phyloP scores from a whole-genome alignment of 2,113 vertebrate species.

The Sander vitreus region DNA sequence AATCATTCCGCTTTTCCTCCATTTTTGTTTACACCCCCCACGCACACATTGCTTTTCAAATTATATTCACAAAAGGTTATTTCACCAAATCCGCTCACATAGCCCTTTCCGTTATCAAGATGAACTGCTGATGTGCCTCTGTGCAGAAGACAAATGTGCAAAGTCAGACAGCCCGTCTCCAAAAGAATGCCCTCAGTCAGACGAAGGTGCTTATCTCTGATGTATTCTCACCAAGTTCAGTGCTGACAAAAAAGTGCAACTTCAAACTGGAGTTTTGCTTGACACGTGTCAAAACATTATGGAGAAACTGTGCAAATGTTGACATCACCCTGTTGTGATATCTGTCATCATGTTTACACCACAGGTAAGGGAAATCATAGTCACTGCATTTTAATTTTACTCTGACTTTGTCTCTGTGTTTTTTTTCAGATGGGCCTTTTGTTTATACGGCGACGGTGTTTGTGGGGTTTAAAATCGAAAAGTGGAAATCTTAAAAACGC shows the following conservation, averaged over 20 bases:
- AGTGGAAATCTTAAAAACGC: no score
- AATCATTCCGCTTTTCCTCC: slow-evolving; percentile 5
- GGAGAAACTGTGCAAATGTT: slow-evolving; percentile 10
- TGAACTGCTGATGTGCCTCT: slow-evolving; percentile 75
- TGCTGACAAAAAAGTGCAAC: slow-evolving; percentile 72
- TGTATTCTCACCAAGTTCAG: slow-evolving; percentile 53
- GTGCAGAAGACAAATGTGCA: slow-evolving; percentile 74
- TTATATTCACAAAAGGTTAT: slow-evolving; percentile 77
- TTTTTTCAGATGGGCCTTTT: no score
- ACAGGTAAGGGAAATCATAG: slow-evolving; percentile 1
- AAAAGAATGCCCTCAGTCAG: slow-evolving; percentile 72
- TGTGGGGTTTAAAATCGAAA: no score
- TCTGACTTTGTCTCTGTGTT: not conserved
- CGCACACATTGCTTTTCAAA: slow-evolving; percentile 62
- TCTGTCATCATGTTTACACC: slow-evolving; percentile 36
- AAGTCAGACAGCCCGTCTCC: slow-evolving; percentile 72
- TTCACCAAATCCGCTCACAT: slow-evolving; percentile 72
- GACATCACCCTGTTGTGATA: slow-evolving; percentile 25
- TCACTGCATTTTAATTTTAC: slow-evolving; percentile 17
- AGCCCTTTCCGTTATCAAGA: slow-evolving; percentile 77
- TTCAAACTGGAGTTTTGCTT: slow-evolving; percentile 54
- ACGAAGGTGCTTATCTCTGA: slow-evolving; percentile 71
- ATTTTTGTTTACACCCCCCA: slow-evolving; percentile 51
- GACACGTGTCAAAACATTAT: slow-evolving; percentile 51
- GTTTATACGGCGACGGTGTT: no score